Base-by-base conservation (phyloP, 2,113 vertebrate species). In the Cyanistes caeruleus region DNA sequence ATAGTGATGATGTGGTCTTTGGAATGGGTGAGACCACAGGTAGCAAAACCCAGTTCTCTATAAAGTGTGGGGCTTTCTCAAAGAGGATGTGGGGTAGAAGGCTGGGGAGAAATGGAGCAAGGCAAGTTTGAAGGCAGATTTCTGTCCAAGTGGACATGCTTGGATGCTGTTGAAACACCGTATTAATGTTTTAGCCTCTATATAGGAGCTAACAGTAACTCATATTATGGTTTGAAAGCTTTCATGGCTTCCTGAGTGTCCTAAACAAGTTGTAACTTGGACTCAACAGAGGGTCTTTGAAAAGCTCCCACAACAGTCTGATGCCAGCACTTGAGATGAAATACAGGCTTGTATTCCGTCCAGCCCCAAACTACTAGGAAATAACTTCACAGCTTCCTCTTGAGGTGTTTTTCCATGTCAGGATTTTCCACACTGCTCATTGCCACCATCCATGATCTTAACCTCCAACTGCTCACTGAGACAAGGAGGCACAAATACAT, bases 381-480 rank as follows among this genome's bases (percentile, higher is more conserved):
- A 89, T 87, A 95, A 58, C 22, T 90, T 83, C 78, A 62, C 75
- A 41, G 49, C 68, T 94, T 96, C 70, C 51, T 85, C 55, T 37
- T 69, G 79, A 84, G 27, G 44, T 86, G 63, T 91, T 96, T 94
- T 95, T 90, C 60, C 62, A 33, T 52, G 43, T 84, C 76, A 90
- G 37, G 22, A 59, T 92, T 93, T 95, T 91, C 60, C 86, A 59
- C 48, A 27, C 56, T 74, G 10, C 43, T 90, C 39, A 17, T 77
- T 93, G 65, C 43, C 90, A 80, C 67, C 21, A 10, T 64, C 43
- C 27, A 28, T 88, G 67, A 63, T 67, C 39, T 88, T 83, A 63
- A 83, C 72, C 72, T 91, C 27, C 43, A 63, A 51, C 68, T 90
- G 56, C 51, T 67, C 16, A 39, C 15, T 64, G 19, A 72, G 80